Base-by-base conservation (phyloP, 2,888 invertebrate genomes). In the Yponomeuta evonymella region DNA sequence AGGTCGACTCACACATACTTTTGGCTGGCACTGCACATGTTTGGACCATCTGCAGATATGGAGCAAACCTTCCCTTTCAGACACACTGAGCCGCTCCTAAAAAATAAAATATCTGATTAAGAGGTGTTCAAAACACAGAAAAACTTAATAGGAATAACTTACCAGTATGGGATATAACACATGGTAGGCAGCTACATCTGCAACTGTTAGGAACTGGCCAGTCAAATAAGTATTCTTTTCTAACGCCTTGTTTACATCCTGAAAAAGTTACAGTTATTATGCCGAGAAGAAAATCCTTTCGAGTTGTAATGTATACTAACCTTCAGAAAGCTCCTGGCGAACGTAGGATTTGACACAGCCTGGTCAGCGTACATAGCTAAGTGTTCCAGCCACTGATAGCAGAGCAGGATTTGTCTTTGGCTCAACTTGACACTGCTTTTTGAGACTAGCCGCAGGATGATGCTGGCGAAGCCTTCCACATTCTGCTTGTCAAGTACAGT, bases 41-140 rank as follows among this genome's bases (percentile, higher is more conserved):
- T 95, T 95, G 75, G 94, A 95, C 96, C 96, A 96, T 76, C 96
- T 92, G 65, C 96, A 96, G 0, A 96, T 83, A 81, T 96, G 94
- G 36, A 96, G 79, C 73, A 94, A 92, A 70, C 94, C 93, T 77
- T 96, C 96, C 78, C 95, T 95, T 70, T 96, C 96, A 72, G 93
- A 85, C 36, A 94, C 88, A 11, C 93, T 92, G 15, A 96, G 87
- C 29, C 93, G 92, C 78, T 93, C 93, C 96, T 96, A 86, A 75
- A 94, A 93, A 74, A 76, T 43, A 43, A 43, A 8, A 43, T 6
- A 43, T 43, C 9, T 43, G 8, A 43, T 43, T 43, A 43, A 8
- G 43, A 43, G 6, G 6, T 43, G 36, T 43, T 8, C 9, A 43
- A 43, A 43, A 43, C 43, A 8, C 43, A 8, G 8, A 43, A 43